Evolutionary conservation across 92 coral and sea anemone genomes (phyloP).

Genomic region (Metridium senile): DNA sequence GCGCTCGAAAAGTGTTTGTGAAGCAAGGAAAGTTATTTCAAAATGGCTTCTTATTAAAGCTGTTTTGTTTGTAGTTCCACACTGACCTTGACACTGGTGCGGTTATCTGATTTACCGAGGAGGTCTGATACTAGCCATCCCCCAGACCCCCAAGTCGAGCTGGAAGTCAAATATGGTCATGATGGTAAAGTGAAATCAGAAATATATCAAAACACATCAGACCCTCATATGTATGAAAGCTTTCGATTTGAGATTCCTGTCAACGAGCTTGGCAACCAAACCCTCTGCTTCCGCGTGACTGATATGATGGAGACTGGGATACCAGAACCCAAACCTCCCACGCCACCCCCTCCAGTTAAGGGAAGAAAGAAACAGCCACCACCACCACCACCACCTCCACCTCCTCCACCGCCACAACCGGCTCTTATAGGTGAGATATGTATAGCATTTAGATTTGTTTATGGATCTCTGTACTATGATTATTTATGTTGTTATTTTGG

Average conservation of each 20-base stretch:
- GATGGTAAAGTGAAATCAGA: constrained; percentile 89
- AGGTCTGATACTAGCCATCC: constrained; percentile 73
- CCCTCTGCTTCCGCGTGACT: constrained; percentile 83
- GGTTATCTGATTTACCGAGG: constrained; percentile 86
- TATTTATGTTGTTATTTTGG: too few species aligned
- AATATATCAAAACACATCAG: constrained; percentile 70
- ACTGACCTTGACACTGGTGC: constrained; percentile 78
- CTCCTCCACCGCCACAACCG: constrained; percentile 69
- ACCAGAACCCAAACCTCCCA: constrained; percentile 63
- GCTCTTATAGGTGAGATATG: constrained; percentile 48
- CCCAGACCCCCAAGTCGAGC: constrained; percentile 85
- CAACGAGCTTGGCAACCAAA: constrained; percentile 90
- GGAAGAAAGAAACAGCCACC: constrained; percentile 46
- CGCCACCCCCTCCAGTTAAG: constrained; percentile 47
- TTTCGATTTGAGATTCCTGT: constrained; percentile 94
- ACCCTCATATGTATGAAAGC: constrained; percentile 93
- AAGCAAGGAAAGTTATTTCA: too few species aligned
- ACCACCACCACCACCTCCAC: constrained; percentile 62
- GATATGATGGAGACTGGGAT: constrained; percentile 83
- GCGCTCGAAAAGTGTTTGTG: too few species aligned
- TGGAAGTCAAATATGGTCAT: constrained; percentile 78
- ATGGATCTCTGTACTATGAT: too few species aligned
- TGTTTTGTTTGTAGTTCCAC: constrained; percentile 60
- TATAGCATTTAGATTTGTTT: too few species aligned
- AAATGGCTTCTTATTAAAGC: neutral